A percentile compares a stretch with the other conserved stretches of the same genome.
Conservation (phyloP, 2,888 invertebrate species). For the Graphium colonna region DNA sequence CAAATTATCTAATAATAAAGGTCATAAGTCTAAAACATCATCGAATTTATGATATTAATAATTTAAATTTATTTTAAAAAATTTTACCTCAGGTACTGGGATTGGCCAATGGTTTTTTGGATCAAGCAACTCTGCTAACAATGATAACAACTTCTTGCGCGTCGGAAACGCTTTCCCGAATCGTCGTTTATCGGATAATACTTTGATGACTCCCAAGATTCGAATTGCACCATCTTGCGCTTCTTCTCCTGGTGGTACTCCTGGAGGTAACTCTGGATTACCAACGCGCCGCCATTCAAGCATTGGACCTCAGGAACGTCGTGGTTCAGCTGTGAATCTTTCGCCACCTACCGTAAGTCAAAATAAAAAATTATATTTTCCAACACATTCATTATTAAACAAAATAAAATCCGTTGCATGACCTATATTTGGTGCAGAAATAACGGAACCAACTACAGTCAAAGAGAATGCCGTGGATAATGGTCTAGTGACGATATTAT, state of each 20-base stretch:
- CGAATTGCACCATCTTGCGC: slow-evolving; percentile 93
- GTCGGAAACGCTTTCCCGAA: slow-evolving; percentile 91
- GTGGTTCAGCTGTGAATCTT: slow-evolving; percentile 90
- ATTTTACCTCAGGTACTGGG: slow-evolving; percentile 51
- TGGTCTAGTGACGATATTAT: slow-evolving; percentile 58
- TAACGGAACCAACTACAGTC: background rate
- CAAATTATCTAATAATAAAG: too few species aligned
- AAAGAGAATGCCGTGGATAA: slow-evolving; percentile 33
- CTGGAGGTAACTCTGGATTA: slow-evolving; percentile 86
- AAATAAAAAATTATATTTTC: background rate
- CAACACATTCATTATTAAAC: background rate
- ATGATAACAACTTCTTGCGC: slow-evolving; percentile 89
- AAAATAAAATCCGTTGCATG: too few species aligned
- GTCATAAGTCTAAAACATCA: too few species aligned
- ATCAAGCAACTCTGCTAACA: slow-evolving; percentile 90
- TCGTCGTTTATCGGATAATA: slow-evolving; percentile 94
- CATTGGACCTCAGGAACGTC: slow-evolving; percentile 93
- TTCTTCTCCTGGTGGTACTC: slow-evolving; percentile 87
- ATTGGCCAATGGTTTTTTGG: slow-evolving; percentile 92
- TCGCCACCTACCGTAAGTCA: slow-evolving; percentile 94
- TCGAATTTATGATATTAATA: too few species aligned
- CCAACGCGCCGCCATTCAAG: slow-evolving; percentile 94
- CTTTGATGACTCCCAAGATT: slow-evolving; percentile 94
- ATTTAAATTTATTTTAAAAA: background rate
- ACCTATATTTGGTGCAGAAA: background rate